Evolutionary conservation across 2,888 invertebrate species (phyloP).

Genomic region (Cyclophora albipunctata): DNA sequence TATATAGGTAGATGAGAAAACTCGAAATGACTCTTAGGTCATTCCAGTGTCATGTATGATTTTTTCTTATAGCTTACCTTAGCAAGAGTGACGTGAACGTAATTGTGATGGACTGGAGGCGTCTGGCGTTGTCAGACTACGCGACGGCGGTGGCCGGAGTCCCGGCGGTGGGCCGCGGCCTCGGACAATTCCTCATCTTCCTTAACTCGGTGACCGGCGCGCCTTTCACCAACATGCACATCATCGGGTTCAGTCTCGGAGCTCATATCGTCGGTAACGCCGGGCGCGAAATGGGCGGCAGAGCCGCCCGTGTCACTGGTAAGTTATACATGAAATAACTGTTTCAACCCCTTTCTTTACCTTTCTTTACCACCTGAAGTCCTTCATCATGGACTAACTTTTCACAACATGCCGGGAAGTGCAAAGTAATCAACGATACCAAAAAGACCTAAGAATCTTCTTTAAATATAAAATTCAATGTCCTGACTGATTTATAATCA

Average conservation of each 20-base stretch:
- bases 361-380: background rate
- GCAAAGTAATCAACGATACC: no score
- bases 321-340: background rate
- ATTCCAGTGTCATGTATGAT: background rate
- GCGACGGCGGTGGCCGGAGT: slow-evolving; percentile 36
- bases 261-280: slow-evolving; percentile 54
- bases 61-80: slow-evolving; percentile 31
- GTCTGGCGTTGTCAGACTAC: slow-evolving; percentile 30
- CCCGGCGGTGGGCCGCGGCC: slow-evolving; percentile 38
- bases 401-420: no score
- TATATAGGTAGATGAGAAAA: no score
- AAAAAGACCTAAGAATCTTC: no score
- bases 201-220: slow-evolving; percentile 31
- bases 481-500: no score
- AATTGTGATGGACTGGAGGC: slow-evolving; percentile 48
- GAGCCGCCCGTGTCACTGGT: slow-evolving; percentile 45
- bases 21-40: no score
- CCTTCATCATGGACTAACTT: background rate
- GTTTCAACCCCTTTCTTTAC: no score
- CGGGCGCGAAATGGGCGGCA: slow-evolving; percentile 36
- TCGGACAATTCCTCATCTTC: slow-evolving; percentile 49
- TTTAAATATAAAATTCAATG: no score
- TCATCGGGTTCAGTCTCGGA: slow-evolving; percentile 59
- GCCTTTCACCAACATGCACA: slow-evolving; percentile 33
- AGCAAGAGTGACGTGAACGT: slow-evolving; percentile 36